A percentile compares a stretch with the other conserved stretches of the same genome.
Conservation (phyloP, 2,888 invertebrate genomes). For the Caenorhabditis angaria region DNA sequence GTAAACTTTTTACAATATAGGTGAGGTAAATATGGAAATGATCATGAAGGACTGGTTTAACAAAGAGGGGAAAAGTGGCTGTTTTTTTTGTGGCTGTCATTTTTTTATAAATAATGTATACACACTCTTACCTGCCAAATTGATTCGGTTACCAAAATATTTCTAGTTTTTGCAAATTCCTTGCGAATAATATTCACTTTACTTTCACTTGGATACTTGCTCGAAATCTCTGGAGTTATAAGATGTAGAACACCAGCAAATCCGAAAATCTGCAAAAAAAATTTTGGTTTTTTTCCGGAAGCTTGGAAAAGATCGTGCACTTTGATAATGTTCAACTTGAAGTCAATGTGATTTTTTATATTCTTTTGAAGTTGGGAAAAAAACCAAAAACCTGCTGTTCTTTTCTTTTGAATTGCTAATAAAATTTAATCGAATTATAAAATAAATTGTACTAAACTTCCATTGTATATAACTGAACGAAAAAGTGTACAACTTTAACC, state of each 20-base stretch:
- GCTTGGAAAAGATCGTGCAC: background rate
- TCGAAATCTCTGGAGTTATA: constrained; percentile 43
- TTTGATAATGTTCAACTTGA: no score
- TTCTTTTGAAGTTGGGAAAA: no score
- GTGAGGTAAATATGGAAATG: background rate
- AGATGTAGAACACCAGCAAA: constrained; percentile 53
- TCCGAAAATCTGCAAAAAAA: constrained; percentile 46
- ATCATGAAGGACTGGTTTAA: background rate
- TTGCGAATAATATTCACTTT: constrained; percentile 51
- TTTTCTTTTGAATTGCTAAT: background rate
- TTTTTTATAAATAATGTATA: background rate
- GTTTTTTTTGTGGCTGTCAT: constrained; percentile 4
- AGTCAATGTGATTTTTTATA: no score
- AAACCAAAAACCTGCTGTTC: background rate
- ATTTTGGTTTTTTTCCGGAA: background rate
- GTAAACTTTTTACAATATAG: no score
- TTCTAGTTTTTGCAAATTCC: constrained; percentile 46
- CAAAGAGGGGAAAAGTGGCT: background rate
- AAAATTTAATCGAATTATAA: background rate
- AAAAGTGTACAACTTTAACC: background rate
- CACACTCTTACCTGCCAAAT: constrained; percentile 25
- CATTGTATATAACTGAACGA: no score
- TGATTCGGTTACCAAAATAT: constrained; percentile 57
- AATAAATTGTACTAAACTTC: background rate
- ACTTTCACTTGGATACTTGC: constrained; percentile 39